phyloP scores from a whole-genome alignment of 2,888 invertebrate genomes.

The Coecobrya sp. region DNA sequence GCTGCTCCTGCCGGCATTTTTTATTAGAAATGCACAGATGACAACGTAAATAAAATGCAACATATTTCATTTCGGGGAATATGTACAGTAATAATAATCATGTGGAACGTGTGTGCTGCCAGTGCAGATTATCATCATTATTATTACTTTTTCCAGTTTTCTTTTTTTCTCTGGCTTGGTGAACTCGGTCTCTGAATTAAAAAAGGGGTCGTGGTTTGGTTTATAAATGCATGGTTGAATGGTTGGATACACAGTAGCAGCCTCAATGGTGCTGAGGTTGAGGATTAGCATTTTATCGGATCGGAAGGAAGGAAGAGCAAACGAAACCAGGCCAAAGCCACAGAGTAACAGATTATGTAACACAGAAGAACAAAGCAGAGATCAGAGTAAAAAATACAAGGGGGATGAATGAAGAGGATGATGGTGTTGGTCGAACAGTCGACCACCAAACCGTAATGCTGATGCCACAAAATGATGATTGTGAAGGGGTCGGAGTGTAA shows the following conservation, averaged over 20 bases:
- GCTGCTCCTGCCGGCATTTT: conserved; percentile 20
- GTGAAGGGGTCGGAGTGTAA: conserved; percentile 35
- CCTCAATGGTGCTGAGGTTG: no score
- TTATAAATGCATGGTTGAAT: conserved; percentile 27
- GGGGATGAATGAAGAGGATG: background rate
- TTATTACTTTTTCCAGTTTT: conserved; percentile 33
- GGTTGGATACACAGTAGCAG: conserved; percentile 29
- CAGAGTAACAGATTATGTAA: conserved; percentile 46
- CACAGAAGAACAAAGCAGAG: background rate
- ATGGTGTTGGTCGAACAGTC: background rate
- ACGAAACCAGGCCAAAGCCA: conserved; percentile 37
- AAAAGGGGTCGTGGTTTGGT: conserved; percentile 57
- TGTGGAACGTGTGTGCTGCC: conserved; percentile 65
- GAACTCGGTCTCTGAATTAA: conserved; percentile 12
- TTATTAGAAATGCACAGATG: conserved; percentile 33
- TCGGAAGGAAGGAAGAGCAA: conserved; percentile 29
- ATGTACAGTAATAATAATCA: conserved; percentile 2
- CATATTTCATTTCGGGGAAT: background rate
- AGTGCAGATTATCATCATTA: conserved; percentile 54
- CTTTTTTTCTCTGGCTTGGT: background rate
- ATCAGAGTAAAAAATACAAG: background rate
- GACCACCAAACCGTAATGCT: conserved; percentile 31
- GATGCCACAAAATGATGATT: background rate
- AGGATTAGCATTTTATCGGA: conserved; percentile 65
- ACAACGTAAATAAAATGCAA: background rate